phyloP scores from a whole-genome alignment of 2,113 vertebrate genomes.

The Chunga burmeisteri region DNA sequence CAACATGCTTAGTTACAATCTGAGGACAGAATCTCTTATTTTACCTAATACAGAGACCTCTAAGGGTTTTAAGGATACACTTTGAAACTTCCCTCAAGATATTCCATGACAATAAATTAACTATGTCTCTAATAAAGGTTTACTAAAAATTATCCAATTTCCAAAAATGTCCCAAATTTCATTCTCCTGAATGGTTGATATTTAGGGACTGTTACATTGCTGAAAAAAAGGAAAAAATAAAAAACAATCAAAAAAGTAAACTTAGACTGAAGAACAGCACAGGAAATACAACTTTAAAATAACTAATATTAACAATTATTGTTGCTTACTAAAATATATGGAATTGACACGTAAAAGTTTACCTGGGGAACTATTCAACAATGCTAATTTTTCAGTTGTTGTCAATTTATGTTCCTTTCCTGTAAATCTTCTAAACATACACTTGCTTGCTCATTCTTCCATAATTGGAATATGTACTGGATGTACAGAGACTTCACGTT shows the following conservation, averaged over 20 bases:
- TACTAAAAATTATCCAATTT: not conserved
- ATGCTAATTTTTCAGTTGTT: not conserved
- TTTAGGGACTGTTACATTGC: not conserved
- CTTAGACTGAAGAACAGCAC: not conserved
- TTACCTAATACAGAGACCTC: not conserved
- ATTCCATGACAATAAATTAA: not conserved
- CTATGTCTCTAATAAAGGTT: not conserved
- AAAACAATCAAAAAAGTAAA: not conserved
- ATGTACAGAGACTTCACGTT: not conserved
- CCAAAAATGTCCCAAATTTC: not conserved
- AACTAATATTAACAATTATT: not conserved
- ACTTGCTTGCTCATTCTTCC: not conserved
- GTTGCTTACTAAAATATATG: not conserved
- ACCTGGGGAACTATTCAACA: not conserved
- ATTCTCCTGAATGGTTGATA: not conserved
- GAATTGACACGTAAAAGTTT: not conserved
- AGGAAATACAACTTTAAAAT: not conserved
- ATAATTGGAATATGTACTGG: not conserved
- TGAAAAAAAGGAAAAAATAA: not conserved
- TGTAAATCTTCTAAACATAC: not conserved
- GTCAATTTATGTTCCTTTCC: not conserved
- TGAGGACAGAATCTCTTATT: not conserved
- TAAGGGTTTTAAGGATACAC: not conserved
- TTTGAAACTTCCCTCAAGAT: not conserved
- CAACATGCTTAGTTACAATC: not conserved